Base-by-base conservation (phyloP, 2,113 vertebrate species). In the Willisornis vidua region DNA sequence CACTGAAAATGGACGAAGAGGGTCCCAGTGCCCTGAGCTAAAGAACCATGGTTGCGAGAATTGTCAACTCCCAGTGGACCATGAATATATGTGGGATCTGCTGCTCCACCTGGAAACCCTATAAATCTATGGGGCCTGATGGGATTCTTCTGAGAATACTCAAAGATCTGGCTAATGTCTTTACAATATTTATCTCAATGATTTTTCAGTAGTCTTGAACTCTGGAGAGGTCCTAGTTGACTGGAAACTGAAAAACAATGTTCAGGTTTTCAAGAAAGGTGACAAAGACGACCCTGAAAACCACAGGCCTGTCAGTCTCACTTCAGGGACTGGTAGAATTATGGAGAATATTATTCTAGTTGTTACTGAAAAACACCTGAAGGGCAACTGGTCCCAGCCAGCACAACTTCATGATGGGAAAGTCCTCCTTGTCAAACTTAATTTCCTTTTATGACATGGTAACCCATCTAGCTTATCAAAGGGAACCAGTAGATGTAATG, bases 381-480 rank as follows among this genome's bases (percentile, higher is more conserved):
- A 55, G 17, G 16, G 68, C 24, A 35, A 10, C 61, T 0, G 1
- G 29, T 75, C n/a, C 48, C 33, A 61, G 9, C 19, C 16, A 82
- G 13, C 19, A 41, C 0, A 0, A 24, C 13, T 55, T 41, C 17
- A 35, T 41, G 17, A 48, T 4, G 4, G 17, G 17, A 22, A 70
- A 43, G n/a, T 35, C n/a, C 10, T n/a, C 8, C 19, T 68, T n/a
- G 1, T 82, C 33, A 61, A 67, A 39, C 1, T 10, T 82, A 9
- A 61, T 68, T 75, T 68, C 7, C 7, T 61, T 46, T 75, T 46
- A 46, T 54, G 24, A 22, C 13, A 22, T 39, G 6, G 11, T 29
- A 82, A 20, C 13, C 18, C 9, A 67, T 5, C 39, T 54, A 54
- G 13, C n/a, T 29, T 61, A 68, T 61, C 13, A 54, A 75, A 9